phyloP scores from a whole-genome alignment of 2,797 vertebrate genomes.

The Nannoperca obscura region DNA sequence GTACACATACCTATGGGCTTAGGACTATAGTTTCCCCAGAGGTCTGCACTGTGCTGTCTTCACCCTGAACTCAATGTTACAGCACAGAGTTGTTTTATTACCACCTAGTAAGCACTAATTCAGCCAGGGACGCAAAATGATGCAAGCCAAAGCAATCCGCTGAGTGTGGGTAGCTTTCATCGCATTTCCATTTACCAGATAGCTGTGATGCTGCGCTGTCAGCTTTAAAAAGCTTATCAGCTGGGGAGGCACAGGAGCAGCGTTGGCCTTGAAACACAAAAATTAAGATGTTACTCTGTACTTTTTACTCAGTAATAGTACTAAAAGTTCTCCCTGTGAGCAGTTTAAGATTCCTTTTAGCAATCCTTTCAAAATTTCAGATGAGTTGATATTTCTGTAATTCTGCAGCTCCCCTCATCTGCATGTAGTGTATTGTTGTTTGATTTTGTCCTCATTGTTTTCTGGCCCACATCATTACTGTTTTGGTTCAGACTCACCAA shows the following conservation, averaged over 20 bases:
- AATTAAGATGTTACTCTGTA: constrained; percentile 45
- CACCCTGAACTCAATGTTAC: constrained; percentile 41
- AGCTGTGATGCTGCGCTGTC: constrained; percentile 72
- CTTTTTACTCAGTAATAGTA: constrained; percentile 18
- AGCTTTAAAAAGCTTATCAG: constrained; percentile 69
- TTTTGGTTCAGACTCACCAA: background rate
- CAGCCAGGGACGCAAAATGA: constrained; percentile 71
- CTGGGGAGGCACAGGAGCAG: constrained; percentile 30
- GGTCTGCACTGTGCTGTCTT: constrained; percentile 27
- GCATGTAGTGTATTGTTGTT: background rate
- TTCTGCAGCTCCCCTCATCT: background rate
- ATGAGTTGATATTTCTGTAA: background rate
- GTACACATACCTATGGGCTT: constrained; percentile 49
- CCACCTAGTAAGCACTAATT: constrained; percentile 72
- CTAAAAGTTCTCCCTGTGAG: constrained; percentile 28
- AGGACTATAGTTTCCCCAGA: constrained; percentile 11
- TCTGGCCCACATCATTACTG: background rate
- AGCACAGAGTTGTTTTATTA: constrained; percentile 66
- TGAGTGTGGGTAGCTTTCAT: constrained; percentile 74
- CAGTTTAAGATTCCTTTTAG: constrained; percentile 4
- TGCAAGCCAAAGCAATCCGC: constrained; percentile 78
- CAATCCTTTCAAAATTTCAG: background rate
- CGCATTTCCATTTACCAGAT: constrained; percentile 68
- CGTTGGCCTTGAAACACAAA: constrained; percentile 39
- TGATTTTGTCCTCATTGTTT: background rate